Evolutionary conservation across 2,113 vertebrate species (phyloP), one percentile per base, ranked within the genome.

Genomic region (Theropithecus gelada): DNA sequence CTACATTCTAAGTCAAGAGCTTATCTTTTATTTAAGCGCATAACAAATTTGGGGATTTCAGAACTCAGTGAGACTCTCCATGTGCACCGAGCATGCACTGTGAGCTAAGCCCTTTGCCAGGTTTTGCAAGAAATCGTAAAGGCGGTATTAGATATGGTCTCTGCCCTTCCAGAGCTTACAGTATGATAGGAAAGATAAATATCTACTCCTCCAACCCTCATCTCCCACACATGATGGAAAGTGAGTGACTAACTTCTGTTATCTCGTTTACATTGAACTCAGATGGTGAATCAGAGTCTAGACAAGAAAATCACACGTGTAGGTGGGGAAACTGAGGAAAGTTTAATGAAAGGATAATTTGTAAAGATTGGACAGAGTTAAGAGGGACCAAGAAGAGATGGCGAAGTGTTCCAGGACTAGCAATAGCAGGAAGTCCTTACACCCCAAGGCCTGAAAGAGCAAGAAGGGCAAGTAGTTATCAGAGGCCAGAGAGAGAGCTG

Each of bases 21-120:
- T 96, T 90, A 55, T 13, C 61, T 91, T 92, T 87, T 40, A 75
- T 85, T 73, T 85, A 95, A 75, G 70, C 23, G 59, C 89, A 18
- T 88, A 27, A 95, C 45, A 72, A 85, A 83, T 93, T 64, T 61
- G 64, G 95, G 32, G 66, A 72, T 79, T 93, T 78, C 55, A 66
- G 50, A 81, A 50, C 68, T 91, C 68, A 38, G 30, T 32, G 48
- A 35, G 57, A 40, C 30, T 88, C 22, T 80, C 61, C 32, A 32
- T 0, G 35, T 25, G 20, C 17, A 72, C 8, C 10, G 32, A 64
- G n/a, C 45, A 64, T 3, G 11, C 9, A 87, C 76, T 61, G 17
- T 75, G 52, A 92, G 23, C 45, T 94, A 45, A 92, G 52, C 35
- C 40, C 25, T 95, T 61, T 57, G 55, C 48, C 45, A 55, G 59